A percentile compares a stretch with the other conserved stretches of the same genome.
These are phyloP conservation scores for Netelia fuscicornis DNA, from an alignment of 2,888 invertebrate genomes.

Conservation along the genomic window DNA sequence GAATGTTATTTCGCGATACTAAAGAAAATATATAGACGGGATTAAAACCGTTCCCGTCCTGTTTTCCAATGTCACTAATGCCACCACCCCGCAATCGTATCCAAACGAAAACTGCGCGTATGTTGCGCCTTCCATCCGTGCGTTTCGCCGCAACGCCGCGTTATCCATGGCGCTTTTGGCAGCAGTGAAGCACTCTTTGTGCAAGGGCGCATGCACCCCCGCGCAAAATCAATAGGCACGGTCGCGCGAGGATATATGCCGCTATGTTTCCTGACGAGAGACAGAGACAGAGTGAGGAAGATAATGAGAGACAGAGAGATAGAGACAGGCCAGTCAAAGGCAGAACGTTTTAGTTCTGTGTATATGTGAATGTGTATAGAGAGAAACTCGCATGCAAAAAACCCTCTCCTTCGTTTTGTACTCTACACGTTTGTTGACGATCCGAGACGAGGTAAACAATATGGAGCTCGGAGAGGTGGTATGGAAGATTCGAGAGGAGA, in stretches of 20 bases:
- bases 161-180: constrained; percentile 69
- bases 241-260: constrained; percentile 78
- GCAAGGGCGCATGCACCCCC: constrained; percentile 82
- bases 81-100: constrained; percentile 62
- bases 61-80: constrained; percentile 36
- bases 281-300: not conserved
- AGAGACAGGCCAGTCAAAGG: no score
- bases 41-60: not conserved
- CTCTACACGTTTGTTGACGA: constrained; percentile 58
- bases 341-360: not conserved
- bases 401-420: not conserved
- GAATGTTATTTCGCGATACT: not conserved
- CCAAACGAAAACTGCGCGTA: constrained; percentile 62
- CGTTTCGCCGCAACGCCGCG: constrained; percentile 61
- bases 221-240: constrained; percentile 81
- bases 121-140: constrained; percentile 50
- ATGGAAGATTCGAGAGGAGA: not conserved
- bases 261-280: not conserved
- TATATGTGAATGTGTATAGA: not conserved
- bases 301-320: not conserved
- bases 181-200: constrained; percentile 72
- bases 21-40: not conserved
- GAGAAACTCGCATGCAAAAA: not conserved
- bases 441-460: constrained; percentile 61
- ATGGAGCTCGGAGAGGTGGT: constrained; percentile 13